Base-by-base conservation (phyloP, 2,113 vertebrate species). In the Ovis aries region DNA sequence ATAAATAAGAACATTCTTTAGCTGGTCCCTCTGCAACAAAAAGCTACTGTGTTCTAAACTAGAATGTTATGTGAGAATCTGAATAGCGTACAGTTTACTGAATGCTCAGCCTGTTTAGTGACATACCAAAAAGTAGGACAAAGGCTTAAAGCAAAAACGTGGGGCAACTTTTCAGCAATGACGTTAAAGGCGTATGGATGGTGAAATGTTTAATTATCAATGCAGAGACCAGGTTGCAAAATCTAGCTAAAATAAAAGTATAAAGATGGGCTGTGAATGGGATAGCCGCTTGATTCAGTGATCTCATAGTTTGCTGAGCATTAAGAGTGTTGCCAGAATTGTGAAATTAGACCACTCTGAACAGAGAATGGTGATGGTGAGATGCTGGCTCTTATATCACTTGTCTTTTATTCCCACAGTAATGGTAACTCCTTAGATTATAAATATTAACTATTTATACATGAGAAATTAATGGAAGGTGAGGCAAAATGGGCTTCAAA, bases 1-100 rank as follows among this genome's bases (percentile, higher is more conserved):
- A 40, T 94, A 94, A 97, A 97, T 71, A 33, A 94, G 98, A 91
- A 97, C 96, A 96, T 98, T 98, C 97, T 96, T 98, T 94, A 97
- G 0, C 97, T 97, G 45, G 78, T 97, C 43, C 53, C 90, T 94
- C 86, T 98, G 97, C 78, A 33, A 98, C 96, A 96, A 2, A 52
- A 97, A 97, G 98, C 92, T 77, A 96, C 14, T 71, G 78, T 13
- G 87, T 0, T 96, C 88, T 88, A 59, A 94, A 9, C 15, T 94
- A 96, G 98, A 98, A 98, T 45, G 97, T 36, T 95, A 92, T 50
- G 40, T 92, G 1, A 1, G 48, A 98, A 98, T 90, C 10, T 4
- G n/a, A 64, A 92, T 92, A 64, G 40, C 1, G 13, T 59, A 5
- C 60, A 91, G 95, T 85, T 14, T 80, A 87, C 92, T 98, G 97